Conservation (phyloP, 2,113 vertebrate species). For the Megaceryle maxima region DNA sequence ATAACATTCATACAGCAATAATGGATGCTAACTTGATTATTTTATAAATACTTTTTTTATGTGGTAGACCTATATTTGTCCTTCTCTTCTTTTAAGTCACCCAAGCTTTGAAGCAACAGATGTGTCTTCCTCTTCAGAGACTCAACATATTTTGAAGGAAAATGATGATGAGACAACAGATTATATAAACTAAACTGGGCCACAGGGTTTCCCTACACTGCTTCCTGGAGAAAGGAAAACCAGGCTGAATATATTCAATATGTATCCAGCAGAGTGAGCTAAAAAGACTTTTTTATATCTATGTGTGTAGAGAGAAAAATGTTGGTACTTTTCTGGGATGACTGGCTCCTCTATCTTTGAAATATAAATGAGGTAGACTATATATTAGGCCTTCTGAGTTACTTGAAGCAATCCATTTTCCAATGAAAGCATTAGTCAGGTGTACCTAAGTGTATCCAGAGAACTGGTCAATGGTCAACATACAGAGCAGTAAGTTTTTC, state of each 20-base stretch:
- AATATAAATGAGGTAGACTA: constrained; percentile 48
- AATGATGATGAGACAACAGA: background rate
- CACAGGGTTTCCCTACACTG: background rate
- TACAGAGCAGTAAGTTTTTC: constrained; percentile 14
- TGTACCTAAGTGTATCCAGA: constrained; percentile 26
- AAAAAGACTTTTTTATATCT: background rate
- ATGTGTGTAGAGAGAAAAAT: background rate
- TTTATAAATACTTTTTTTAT: background rate
- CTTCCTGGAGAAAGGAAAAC: background rate
- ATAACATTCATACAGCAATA: background rate
- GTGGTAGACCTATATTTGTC: background rate
- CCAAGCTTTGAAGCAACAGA: background rate
- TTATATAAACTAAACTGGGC: background rate
- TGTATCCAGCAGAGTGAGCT: background rate
- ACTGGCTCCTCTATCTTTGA: constrained; percentile 29
- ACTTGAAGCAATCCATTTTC: constrained; percentile 55
- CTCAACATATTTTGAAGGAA: background rate
- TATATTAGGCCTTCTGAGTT: constrained; percentile 34
- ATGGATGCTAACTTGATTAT: background rate
- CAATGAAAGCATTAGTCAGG: constrained; percentile 55
- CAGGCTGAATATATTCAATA: background rate
- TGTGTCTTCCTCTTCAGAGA: background rate
- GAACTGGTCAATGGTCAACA: background rate
- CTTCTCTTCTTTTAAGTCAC: background rate
- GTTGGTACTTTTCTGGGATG: constrained; percentile 9